A percentile compares a stretch with the other conserved stretches of the same genome.
phyloP scores from a whole-genome alignment of 1,140 invertebrate genomes.

The Drosophila subpulchrella region DNA sequence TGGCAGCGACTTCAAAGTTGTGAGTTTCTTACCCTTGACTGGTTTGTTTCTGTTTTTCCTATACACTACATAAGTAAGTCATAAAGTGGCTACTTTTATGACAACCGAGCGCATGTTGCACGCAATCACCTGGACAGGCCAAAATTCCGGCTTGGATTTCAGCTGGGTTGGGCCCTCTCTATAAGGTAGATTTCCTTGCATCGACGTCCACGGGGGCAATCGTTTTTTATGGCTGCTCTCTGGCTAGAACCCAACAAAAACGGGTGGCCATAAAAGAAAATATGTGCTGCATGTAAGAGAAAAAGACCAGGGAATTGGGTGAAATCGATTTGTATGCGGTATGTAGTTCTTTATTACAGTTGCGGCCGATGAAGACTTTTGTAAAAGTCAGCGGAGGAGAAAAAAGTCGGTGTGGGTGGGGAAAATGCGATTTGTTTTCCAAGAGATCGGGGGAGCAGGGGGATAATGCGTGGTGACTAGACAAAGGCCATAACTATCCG shows the following conservation, averaged over 20 bases:
- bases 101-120: constrained; percentile 74
- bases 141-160: constrained; percentile 27
- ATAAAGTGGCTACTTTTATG: constrained; percentile 79
- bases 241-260: constrained; percentile 6
- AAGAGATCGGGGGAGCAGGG: neutral
- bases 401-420: constrained; percentile 22
- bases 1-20: constrained; percentile 32
- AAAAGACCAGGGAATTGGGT: constrained; percentile 57
- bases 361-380: constrained; percentile 39
- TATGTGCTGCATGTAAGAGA: constrained; percentile 62
- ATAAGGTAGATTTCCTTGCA: constrained; percentile 37
- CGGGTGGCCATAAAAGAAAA: constrained; percentile 70
- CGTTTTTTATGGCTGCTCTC: constrained; percentile 66
- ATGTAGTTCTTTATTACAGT: constrained; percentile 56
- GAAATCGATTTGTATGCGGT: constrained; percentile 76
- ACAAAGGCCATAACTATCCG: constrained; percentile 21
- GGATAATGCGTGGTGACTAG: constrained; percentile 32
- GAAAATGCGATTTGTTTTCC: constrained; percentile 33
- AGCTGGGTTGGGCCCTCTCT: constrained; percentile 24
- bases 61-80: constrained; percentile 59
- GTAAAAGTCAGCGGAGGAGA: constrained; percentile 25
- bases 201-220: constrained; percentile 39
- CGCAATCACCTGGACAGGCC: constrained; percentile 53
- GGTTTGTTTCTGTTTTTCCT: constrained; percentile 15
- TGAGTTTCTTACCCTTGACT: constrained; percentile 23